Base-by-base conservation (phyloP, 1,140 invertebrate genomes). In the Aphaenogaster ashmeadi region DNA sequence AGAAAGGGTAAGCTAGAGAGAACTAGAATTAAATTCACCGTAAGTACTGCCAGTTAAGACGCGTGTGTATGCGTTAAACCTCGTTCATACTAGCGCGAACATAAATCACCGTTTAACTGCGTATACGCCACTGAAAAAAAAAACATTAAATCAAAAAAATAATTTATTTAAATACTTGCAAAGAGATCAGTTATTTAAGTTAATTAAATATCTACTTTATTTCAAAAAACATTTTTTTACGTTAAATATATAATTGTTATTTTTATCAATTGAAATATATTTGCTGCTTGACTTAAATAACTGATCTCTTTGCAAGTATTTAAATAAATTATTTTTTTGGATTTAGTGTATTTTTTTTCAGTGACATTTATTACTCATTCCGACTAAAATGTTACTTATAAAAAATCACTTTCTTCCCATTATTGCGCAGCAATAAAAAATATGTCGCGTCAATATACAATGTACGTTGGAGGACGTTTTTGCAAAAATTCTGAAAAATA, bases 11-110 rank as follows among this genome's bases (percentile, higher is more conserved):
- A 60, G 33, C 41, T 84, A 74, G 54, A 71, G 44, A 58, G 54
- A 74, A 56, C 69, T 84, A 60, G 69, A 84, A 84, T 75, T 71
- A 84, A 84, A 84, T 84, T 74, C 44, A 13, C 33, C 27, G 27
- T 84, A 62, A 84, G 80, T 84, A 84, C 69, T 74, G 69, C 44
- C 80, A 44, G 80, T 74, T 50, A 41, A 60, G 41, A 50, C 38
- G 3, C 54, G 11, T 54, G 50, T 64, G 62, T 38, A 67, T 67
- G 47, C 33, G 54, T 84, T 84, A 62, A 84, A 36, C 80, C 7
- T 27, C 33, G 33, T 84, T 84, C 54, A 75, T 6, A 74, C 18
- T 18, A 50, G 54, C 69, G 50, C 38, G 64, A 52, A 38, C 62
- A 54, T 62, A 60, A 84, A 60, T 74, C 54, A 50, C 33, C 8